Conservation (phyloP, 2,797 vertebrate species). For the Podarcis lilfordi region DNA sequence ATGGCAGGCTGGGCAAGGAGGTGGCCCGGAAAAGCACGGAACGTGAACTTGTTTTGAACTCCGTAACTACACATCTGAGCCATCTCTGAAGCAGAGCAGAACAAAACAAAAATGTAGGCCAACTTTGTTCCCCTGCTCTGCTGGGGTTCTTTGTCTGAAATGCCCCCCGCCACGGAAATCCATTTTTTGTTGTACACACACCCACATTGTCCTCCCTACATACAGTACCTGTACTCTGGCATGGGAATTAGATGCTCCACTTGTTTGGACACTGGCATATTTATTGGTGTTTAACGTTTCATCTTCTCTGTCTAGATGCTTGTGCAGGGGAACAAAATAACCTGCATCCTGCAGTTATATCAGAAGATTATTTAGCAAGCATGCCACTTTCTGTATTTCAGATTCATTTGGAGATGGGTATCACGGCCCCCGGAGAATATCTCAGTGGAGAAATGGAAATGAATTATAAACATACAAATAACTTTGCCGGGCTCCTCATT, state of each 20-base stretch:
- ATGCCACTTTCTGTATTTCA: constrained; percentile 48
- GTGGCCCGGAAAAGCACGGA: neutral
- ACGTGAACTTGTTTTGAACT: neutral
- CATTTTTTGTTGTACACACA: neutral
- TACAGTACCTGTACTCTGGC: constrained; percentile 51
- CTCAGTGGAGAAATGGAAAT: constrained; percentile 55
- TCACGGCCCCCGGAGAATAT: constrained; percentile 55
- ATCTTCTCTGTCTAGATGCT: constrained; percentile 47
- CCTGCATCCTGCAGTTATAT: constrained; percentile 27
- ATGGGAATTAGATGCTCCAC: constrained; percentile 51
- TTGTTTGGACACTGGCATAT: constrained; percentile 49
- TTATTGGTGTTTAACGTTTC: constrained; percentile 68
- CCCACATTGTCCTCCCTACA: constrained; percentile 3
- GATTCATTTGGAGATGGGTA: constrained; percentile 56
- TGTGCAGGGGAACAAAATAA: constrained; percentile 48
- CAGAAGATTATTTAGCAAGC: constrained; percentile 54
- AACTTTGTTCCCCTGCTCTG: neutral
- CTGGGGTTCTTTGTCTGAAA: constrained; percentile 21
- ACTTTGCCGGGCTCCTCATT: constrained; percentile 33
- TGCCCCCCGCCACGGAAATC: constrained; percentile 1
- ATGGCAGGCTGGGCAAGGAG: neutral
- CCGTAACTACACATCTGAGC: constrained; percentile 28
- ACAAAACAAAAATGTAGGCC: neutral
- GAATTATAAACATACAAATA: constrained; percentile 67
- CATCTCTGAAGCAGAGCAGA: constrained; percentile 34